A percentile compares a stretch with the other conserved stretches of the same genome.
Evolutionary conservation across 2,797 vertebrate genomes (phyloP).

Genomic region (Propithecus perrieri): DNA sequence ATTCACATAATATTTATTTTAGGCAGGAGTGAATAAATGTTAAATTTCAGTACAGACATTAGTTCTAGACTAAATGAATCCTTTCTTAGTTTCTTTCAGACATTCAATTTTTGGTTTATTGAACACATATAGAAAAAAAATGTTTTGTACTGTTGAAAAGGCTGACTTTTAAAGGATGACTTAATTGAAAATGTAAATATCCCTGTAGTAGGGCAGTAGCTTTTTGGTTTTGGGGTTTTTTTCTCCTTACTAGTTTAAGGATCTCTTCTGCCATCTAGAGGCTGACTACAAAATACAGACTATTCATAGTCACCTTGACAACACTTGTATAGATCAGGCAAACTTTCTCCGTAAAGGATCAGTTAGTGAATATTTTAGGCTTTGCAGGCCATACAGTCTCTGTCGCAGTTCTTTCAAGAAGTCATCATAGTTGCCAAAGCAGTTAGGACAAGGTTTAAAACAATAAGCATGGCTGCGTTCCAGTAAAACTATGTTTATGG

Average conservation of each 20-base stretch:
- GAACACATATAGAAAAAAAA: background rate
- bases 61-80: conserved; percentile 12
- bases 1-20: conserved; percentile 7
- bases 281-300: conserved; percentile 19
- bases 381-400: background rate
- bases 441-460: background rate
- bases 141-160: conserved; percentile 14
- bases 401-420: background rate
- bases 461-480: background rate
- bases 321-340: background rate
- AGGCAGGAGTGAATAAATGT: background rate
- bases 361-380: background rate
- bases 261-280: conserved; percentile 83
- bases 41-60: background rate
- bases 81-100: background rate
- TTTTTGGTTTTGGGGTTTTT: background rate
- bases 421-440: background rate
- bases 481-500: background rate
- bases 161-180: background rate
- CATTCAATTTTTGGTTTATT: conserved; percentile 51
- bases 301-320: background rate
- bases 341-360: background rate
- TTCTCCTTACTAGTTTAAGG: background rate
- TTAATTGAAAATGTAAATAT: conserved; percentile 40
- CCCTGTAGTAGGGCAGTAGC: background rate